Evolutionary conservation across 2,113 vertebrate species (phyloP), one percentile per base, ranked within the genome.

Genomic region (Oncorhynchus tshawytscha): DNA sequence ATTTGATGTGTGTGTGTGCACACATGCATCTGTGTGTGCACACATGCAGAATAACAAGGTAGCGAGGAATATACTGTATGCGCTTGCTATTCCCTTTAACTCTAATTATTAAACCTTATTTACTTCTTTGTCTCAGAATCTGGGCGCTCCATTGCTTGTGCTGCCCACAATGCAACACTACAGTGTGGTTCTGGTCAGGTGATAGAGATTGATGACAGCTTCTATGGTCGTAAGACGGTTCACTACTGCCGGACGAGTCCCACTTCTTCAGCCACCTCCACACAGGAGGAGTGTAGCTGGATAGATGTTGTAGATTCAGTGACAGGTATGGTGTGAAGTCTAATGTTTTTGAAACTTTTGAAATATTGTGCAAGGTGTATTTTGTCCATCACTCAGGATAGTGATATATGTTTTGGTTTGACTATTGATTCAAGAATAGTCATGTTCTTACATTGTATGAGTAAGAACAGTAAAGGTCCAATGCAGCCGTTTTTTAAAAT

Each of bases 171-270:
- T 18, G 94, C 92, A 29, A 96, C 95, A 13, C 73, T 96, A 65
- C 94, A 96, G 62, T 98, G 96, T 66, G 95, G 95, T 18, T 97
- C 95, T 0, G 97, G 96, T 81, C 89, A 96, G 84, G 95, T 97
- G 51, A 93, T 98, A 80, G 88, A 95, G 73, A 89, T 99, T 34
- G 94, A 88, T 12, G 93, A 95, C 7, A 94, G 95, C 64, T 94
- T 96, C 89, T 98, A 95, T 0, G 96, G 97, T 54, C 87, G 95
- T 64, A 96, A 94, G 86, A 96, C 90, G 0, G 91, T 93, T 59
- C 91, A 97, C 84, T 97, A 95, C 74, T 99, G 97, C 73, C 78
- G 85, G 54, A 69, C 75, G 66, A 70, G 15, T 85, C 76, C 2
- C 29, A 2, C 25, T 59, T 39, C 79, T 11, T 49, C 85, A 65